Conservation (phyloP, 37 sponge, comb jelly and placozoan species). For the Agelas oroides region DNA sequence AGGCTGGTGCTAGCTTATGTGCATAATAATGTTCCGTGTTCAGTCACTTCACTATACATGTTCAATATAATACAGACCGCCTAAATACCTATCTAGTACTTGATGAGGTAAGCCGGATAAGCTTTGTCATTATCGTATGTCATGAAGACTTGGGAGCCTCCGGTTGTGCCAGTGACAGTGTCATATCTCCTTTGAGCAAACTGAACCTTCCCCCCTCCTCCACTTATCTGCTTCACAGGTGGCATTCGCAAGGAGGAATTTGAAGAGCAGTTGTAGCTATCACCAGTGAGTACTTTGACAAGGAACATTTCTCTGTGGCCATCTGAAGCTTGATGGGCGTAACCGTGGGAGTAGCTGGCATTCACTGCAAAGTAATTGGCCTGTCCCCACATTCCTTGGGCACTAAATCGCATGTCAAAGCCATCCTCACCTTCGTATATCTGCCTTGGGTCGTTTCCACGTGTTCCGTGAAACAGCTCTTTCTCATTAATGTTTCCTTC, state of each 20-base stretch:
- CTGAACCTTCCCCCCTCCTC: slow-evolving; percentile 24
- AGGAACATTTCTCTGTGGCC: slow-evolving; percentile 71
- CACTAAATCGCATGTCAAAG: slow-evolving; percentile 84
- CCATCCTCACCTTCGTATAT: slow-evolving; percentile 82
- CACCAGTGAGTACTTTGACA: slow-evolving; percentile 83
- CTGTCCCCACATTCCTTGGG: slow-evolving; percentile 83
- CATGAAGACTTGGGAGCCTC: slow-evolving; percentile 78
- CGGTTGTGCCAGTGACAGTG: slow-evolving; percentile 81
- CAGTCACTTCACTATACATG: no score
- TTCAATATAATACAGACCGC: no score
- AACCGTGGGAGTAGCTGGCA: slow-evolving; percentile 82
- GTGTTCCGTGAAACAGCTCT: slow-evolving; percentile 84
- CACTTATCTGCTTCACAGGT: slow-evolving; percentile 55
- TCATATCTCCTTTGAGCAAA: slow-evolving; percentile 70
- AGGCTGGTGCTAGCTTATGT: no score
- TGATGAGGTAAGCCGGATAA: slow-evolving; percentile 88
- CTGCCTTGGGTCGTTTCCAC: slow-evolving; percentile 63
- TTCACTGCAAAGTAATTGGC: slow-evolving; percentile 92
- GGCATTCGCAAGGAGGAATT: slow-evolving; percentile 71
- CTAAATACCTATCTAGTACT: no score
- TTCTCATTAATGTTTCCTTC: slow-evolving; percentile 65
- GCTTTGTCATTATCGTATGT: slow-evolving; percentile 86
- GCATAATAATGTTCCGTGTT: no score
- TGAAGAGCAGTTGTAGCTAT: slow-evolving; percentile 44
- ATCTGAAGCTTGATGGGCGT: slow-evolving; percentile 41